These are phyloP conservation scores for Drosophila chauvacae DNA, from an alignment of 1,140 invertebrate species.

Conservation along the genomic window DNA sequence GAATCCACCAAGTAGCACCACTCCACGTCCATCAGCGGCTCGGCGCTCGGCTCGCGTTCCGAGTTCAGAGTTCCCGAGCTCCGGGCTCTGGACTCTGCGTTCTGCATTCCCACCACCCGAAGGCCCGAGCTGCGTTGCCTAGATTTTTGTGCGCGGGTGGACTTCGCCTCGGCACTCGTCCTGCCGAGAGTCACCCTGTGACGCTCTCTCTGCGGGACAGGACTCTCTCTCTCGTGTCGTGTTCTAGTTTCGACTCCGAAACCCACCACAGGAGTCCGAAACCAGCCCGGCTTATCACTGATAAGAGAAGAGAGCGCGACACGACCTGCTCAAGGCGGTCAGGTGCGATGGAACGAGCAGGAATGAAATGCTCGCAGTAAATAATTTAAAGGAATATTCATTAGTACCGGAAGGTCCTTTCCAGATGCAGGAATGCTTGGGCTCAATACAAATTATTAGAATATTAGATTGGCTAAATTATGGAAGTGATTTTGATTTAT, in stretches of 20 bases:
- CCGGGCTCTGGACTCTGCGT: background rate
- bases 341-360: background rate
- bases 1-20: slow-evolving; percentile 29
- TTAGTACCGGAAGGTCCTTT: slow-evolving; percentile 8
- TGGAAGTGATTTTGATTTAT: background rate
- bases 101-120: slow-evolving; percentile 52
- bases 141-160: slow-evolving; percentile 65
- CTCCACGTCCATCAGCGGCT: slow-evolving; percentile 23
- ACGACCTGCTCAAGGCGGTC: slow-evolving; percentile 51
- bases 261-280: slow-evolving; percentile 66
- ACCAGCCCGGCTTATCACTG: slow-evolving; percentile 56
- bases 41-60: slow-evolving; percentile 8
- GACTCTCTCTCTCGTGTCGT: slow-evolving; percentile 9
- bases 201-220: background rate
- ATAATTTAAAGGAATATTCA: background rate
- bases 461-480: background rate
- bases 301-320: slow-evolving; percentile 59
- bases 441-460: background rate
- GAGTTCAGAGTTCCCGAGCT: slow-evolving; percentile 18
- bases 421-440: background rate
- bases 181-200: slow-evolving; percentile 25
- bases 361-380: background rate
- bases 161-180: slow-evolving; percentile 31
- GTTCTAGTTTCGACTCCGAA: slow-evolving; percentile 61
- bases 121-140: slow-evolving; percentile 43